phyloP scores from a whole-genome alignment of 2,797 vertebrate genomes.

The Miichthys miiuy region DNA sequence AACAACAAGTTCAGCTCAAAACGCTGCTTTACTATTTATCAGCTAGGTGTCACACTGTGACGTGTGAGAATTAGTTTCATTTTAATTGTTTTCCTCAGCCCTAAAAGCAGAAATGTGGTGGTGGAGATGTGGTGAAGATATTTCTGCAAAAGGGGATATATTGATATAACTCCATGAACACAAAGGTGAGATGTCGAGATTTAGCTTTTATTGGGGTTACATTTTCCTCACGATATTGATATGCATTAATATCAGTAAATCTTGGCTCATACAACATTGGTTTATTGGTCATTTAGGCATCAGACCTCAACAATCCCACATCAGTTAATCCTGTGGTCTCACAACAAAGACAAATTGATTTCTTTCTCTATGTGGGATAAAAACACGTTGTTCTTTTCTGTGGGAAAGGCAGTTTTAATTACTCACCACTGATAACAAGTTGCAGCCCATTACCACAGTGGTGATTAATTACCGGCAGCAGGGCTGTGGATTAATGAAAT shows the following conservation, averaged over 20 bases:
- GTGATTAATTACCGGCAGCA: conserved; percentile 73
- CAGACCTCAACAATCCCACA: conserved; percentile 25
- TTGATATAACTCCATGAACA: not conserved
- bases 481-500: conserved; percentile 56
- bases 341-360: conserved; percentile 59
- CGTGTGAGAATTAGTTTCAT: conserved; percentile 6
- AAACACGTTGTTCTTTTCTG: conserved; percentile 43
- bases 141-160: not conserved
- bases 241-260: not conserved
- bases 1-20: conserved; percentile 24
- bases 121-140: not conserved
- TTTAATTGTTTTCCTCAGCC: not conserved
- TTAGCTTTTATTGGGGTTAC: not conserved
- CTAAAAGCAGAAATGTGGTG: not conserved
- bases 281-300: conserved; percentile 10
- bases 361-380: conserved; percentile 41
- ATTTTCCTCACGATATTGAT: not conserved
- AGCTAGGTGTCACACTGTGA: conserved; percentile 33
- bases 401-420: conserved; percentile 57
- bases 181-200: not conserved
- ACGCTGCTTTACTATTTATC: conserved; percentile 40
- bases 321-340: conserved; percentile 16
- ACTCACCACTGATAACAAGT: conserved; percentile 51
- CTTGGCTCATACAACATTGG: not conserved
- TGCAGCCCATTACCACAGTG: conserved; percentile 63